Base-by-base conservation (phyloP, 2,797 vertebrate species). In the Sebastolobus altivelis region DNA sequence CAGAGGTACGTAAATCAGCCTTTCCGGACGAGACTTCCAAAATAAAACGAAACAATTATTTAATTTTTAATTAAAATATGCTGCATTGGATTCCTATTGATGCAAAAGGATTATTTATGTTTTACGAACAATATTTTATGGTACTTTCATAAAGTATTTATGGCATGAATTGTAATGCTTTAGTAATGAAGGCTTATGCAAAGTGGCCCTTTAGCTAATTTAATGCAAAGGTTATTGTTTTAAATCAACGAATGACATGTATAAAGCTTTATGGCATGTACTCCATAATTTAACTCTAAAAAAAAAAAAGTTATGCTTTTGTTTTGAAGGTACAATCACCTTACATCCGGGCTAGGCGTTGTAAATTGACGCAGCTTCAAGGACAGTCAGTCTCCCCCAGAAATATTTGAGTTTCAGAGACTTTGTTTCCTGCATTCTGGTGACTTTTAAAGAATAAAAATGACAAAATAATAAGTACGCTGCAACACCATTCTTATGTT, bases 11-110 rank as follows among this genome's bases (percentile, higher is more conserved):
- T 0, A 1, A 8, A 16, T 2, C 22, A 6, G 0, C 16, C 29
- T 60, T 84, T 94, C 94, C 92, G 80, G 56, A 8, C 0, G 0
- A 0, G 2, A 4, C 37, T 40, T 87, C 61, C 85, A 92, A 84
- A 91, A 89, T 90, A 92, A 94, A 76, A 73, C 1, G 2, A 1
- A 0, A 0, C 0, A 2, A 40, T 40, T 37, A 0, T n/a, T 20
- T 2, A 0, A 2, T 65, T 25, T 25, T 37, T 6, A 2, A 40
- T 14, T n/a, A 5, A 35, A 43, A 58, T 3, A 31, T 1, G 2
- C 6, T 22, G 11, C 10, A 16, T 65, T 49, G 10, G 6, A 61
- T 37, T 46, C 12, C 1, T 5, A 8, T 1, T 38, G 0, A 49
- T 10, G 6, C 5, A 8, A 60, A 33, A 31, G 4, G 6, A 2